These are phyloP conservation scores for Diadema setosum DNA, from an alignment of 35 echinoderm and acorn worm species.

Conservation along the genomic window DNA sequence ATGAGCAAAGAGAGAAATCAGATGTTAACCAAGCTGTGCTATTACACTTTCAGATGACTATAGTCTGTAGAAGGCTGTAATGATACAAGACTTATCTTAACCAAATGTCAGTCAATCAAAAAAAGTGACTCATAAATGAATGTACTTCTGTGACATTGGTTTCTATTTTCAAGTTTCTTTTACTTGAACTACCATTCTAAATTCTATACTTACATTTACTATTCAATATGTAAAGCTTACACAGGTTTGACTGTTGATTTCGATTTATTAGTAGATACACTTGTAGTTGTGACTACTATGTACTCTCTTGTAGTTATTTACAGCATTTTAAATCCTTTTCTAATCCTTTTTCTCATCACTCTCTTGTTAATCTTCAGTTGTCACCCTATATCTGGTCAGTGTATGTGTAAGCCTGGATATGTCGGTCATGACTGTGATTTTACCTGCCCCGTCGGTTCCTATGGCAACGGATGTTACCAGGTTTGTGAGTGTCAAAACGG, in stretches of 20 bases:
- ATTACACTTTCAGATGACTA: too few species aligned
- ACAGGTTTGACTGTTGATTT: not conserved
- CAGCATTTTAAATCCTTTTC: not conserved
- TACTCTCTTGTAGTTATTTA: not conserved
- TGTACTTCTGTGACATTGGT: too few species aligned
- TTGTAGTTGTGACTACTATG: not conserved
- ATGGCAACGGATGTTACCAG: slow-evolving; percentile 61
- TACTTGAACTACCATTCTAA: not conserved
- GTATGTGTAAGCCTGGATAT: slow-evolving; percentile 81
- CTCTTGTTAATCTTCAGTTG: slow-evolving; percentile 30
- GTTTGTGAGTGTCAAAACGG: slow-evolving; percentile 76
- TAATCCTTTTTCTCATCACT: not conserved
- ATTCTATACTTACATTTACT: not conserved
- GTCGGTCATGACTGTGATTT: slow-evolving; percentile 53
- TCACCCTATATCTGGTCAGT: slow-evolving; percentile 57
- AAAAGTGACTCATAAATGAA: too few species aligned
- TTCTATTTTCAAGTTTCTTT: too few species aligned
- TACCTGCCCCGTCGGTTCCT: slow-evolving; percentile 44
- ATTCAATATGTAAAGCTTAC: not conserved
- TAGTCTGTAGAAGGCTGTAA: too few species aligned
- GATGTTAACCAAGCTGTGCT: too few species aligned
- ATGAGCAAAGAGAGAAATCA: too few species aligned
- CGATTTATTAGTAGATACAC: not conserved
- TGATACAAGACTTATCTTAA: too few species aligned
- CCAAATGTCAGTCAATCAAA: too few species aligned